Evolutionary conservation across 2,113 vertebrate genomes (phyloP).

Genomic region (Myrmophylax atrothorax): DNA sequence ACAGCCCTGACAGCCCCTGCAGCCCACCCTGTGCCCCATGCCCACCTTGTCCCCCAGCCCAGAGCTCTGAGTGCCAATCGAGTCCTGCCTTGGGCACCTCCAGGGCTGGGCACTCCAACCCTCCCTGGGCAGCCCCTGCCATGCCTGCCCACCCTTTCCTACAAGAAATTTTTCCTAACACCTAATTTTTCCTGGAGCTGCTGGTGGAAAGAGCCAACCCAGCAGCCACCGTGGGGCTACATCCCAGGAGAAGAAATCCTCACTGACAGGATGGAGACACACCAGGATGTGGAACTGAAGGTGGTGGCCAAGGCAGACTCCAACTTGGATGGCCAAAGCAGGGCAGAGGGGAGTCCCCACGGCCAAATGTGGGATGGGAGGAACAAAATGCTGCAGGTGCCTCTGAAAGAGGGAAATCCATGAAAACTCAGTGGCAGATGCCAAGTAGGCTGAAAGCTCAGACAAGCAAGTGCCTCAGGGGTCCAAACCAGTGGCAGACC

Average conservation of each 20-base stretch:
- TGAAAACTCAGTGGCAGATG: not conserved
- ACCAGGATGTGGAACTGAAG: not conserved
- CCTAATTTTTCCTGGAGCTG: not conserved
- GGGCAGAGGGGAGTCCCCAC: not conserved
- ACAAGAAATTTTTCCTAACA: not conserved
- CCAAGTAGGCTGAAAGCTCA: not conserved
- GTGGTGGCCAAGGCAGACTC: not conserved
- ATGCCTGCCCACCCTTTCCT: not conserved
- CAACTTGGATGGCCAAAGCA: not conserved
- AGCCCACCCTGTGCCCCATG: not conserved
- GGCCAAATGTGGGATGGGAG: not conserved
- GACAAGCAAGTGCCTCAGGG: not conserved
- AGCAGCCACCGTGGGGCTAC: not conserved
- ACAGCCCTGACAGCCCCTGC: accelerated
- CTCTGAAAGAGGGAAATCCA: not conserved
- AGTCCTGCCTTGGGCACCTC: not conserved
- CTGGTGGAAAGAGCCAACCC: not conserved
- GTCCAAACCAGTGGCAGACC: not conserved
- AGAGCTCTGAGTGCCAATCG: not conserved
- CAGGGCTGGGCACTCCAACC: not conserved
- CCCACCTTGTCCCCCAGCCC: not conserved
- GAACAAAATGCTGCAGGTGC: not conserved
- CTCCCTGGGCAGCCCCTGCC: not conserved
- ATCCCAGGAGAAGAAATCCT: not conserved
- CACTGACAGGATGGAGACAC: not conserved